Conservation (phyloP, 2,113 vertebrate genomes). For the Hemiscyllium ocellatum region DNA sequence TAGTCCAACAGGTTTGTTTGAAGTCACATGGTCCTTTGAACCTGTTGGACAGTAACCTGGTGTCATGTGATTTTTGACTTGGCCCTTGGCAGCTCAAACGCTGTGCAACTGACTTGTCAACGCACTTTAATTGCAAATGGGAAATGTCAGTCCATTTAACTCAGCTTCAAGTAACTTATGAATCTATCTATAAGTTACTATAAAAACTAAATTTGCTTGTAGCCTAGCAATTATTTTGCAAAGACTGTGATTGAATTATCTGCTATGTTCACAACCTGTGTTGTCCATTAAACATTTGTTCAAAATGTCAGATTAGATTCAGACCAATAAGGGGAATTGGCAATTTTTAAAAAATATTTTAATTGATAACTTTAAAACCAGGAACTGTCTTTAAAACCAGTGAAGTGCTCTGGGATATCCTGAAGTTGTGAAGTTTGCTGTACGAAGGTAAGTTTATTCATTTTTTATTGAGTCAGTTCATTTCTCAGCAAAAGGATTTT, state of each 20-base stretch:
- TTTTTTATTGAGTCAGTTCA: not conserved
- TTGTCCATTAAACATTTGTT: not conserved
- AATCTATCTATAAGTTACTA: not conserved
- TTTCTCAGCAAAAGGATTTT: not conserved
- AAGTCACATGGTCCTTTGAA: too few relatives aligned
- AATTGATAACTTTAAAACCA: not conserved
- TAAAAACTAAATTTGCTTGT: not conserved
- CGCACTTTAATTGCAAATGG: too few relatives aligned
- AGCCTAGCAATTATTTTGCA: not conserved
- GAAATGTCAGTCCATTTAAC: too few relatives aligned
- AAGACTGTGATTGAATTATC: not conserved
- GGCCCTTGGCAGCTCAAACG: not conserved
- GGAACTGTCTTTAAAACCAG: not conserved
- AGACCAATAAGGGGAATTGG: not conserved
- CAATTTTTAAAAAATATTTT: not conserved
- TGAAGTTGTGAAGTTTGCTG: not conserved
- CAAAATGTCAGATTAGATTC: not conserved
- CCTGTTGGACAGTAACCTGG: too few relatives aligned
- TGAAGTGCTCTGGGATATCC: not conserved
- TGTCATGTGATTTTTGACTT: too few relatives aligned
- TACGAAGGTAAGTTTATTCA: not conserved
- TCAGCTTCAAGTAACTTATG: not conserved
- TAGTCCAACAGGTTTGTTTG: too few relatives aligned
- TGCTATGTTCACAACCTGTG: not conserved
- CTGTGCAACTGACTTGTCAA: too few relatives aligned